Evolutionary conservation across 1,140 invertebrate species (phyloP).

Genomic region (Batillaria attramentaria): DNA sequence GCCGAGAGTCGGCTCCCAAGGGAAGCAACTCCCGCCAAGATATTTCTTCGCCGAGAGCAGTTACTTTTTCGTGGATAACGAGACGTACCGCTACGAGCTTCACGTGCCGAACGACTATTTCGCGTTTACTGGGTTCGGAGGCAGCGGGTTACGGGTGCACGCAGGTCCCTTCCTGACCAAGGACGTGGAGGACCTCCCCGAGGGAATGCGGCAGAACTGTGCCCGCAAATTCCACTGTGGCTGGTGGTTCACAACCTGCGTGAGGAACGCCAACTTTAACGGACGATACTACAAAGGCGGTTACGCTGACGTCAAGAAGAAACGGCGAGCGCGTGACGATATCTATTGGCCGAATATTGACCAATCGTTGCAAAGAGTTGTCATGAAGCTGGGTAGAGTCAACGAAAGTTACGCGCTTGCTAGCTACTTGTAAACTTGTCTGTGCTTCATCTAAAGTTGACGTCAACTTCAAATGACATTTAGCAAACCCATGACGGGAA

Average conservation of each 20-base stretch:
- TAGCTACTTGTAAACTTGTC: neutral
- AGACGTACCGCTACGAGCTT: constrained; percentile 35
- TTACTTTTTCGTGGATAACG: constrained; percentile 39
- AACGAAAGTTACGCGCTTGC: constrained; percentile 24
- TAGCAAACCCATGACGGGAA: neutral
- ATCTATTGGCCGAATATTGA: constrained; percentile 45
- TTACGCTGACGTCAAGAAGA: constrained; percentile 17
- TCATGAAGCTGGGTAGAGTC: constrained; percentile 23
- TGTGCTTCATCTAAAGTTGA: neutral
- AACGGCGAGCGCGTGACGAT: constrained; percentile 35
- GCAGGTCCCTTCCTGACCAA: constrained; percentile 42
- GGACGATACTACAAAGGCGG: constrained; percentile 39
- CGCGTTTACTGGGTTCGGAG: constrained; percentile 38
- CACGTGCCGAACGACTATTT: constrained; percentile 37
- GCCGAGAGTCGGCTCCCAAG: constrained; percentile 3
- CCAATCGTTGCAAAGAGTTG: constrained; percentile 33
- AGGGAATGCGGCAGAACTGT: constrained; percentile 39
- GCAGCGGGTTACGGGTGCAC: constrained; percentile 43
- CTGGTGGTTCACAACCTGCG: constrained; percentile 50
- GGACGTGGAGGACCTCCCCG: constrained; percentile 18
- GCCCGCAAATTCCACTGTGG: constrained; percentile 48
- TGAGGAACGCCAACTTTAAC: constrained; percentile 44
- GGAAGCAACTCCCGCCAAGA: neutral
- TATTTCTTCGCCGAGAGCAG: constrained; percentile 44
- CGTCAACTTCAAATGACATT: neutral